Evolutionary conservation across 2,888 invertebrate species (phyloP), one percentile per base, ranked within the genome.

Genomic region (Euspilapteryx auroguttella): DNA sequence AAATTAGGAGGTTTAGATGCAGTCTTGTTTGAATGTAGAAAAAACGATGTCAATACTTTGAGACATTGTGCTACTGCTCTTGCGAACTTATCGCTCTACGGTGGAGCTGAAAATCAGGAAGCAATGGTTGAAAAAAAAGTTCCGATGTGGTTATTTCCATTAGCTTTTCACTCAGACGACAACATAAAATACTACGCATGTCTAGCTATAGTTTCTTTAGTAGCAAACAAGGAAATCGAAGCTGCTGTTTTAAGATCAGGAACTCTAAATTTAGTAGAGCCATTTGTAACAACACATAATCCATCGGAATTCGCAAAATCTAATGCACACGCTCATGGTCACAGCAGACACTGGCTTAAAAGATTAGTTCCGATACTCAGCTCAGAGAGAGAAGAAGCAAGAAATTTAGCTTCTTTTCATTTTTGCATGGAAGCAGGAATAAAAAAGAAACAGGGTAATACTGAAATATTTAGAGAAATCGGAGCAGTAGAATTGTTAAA

Each of bases 371-470:
- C 97, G 1, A 93, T 98, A 8, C 75, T 99, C 30, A 90, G 89
- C 53, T 96, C 96, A 22, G 92, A 95, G 53, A 79, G 96, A 34
- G 94, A 96, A 53, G 98, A 98, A 64, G 97, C 98, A 0, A 82
- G 95, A 46, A 95, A 94, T 55, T 71, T 99, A 44, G 98, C 97
- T 3, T 96, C 98, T 20, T 99, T 98, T 58, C 99, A 99, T 55
- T 91, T 97, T 59, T 96, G 96, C 52, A 96, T 99, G 95, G 99
- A 99, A 65, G 97, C 98, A 8, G 94, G 94, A 21, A 97, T 99
- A 30, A 98, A 98, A 59, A 91, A 94, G 45, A 88, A 89, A 44
- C 94, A 94, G 58, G 90, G 90, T 3, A 91, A 92, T 37, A 91
- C 92, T 0, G 86, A 88, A 57, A 89, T 95, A 47, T 96, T 97